Conservation (phyloP, 2,888 invertebrate genomes). For the Lepidocyrtoides sp. region DNA sequence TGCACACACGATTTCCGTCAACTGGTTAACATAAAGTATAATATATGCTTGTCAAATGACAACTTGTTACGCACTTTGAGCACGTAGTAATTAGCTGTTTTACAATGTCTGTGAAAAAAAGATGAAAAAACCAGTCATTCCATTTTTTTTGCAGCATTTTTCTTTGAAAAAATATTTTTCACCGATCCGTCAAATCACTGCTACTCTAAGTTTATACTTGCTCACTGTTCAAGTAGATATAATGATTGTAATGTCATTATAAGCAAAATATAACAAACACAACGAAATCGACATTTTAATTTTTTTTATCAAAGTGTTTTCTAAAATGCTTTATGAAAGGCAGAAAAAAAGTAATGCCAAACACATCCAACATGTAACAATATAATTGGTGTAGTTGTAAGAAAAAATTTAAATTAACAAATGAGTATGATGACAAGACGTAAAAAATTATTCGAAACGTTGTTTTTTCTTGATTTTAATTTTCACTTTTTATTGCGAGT, state of each 20-base stretch:
- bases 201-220: background rate
- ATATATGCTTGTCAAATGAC: conserved; percentile 71
- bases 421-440: conserved; percentile 32
- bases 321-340: background rate
- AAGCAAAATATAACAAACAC: too few relatives aligned
- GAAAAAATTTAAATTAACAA: background rate
- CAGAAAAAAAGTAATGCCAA: background rate
- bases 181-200: background rate
- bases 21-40: conserved; percentile 66
- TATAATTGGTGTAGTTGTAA: conserved; percentile 49
- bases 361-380: conserved; percentile 29
- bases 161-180: conserved; percentile 22
- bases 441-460: background rate
- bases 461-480: background rate
- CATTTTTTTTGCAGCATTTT: conserved; percentile 30
- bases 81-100: conserved; percentile 76
- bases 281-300: background rate
- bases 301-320: background rate
- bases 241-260: background rate
- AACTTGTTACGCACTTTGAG: conserved; percentile 73
- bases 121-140: conserved; percentile 43
- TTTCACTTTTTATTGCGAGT: background rate
- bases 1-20: conserved; percentile 77
- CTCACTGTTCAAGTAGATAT: background rate
- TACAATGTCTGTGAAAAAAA: conserved; percentile 29